These are phyloP conservation scores for Furnarius figulus DNA, from an alignment of 2,113 vertebrate species.

Conservation along the genomic window DNA sequence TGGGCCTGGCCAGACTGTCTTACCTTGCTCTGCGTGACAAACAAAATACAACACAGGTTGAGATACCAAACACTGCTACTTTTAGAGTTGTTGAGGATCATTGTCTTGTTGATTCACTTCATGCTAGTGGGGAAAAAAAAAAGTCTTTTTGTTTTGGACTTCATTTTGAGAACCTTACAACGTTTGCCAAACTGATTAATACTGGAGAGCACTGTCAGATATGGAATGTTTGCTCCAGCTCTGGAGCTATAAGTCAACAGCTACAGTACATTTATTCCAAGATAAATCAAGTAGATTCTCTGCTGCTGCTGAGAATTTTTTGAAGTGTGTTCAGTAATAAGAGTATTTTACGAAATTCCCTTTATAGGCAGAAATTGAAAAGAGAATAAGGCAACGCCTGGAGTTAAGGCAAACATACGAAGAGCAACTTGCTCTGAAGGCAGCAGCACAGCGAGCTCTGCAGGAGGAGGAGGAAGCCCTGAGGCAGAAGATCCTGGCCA, in stretches of 20 bases:
- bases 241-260: not conserved
- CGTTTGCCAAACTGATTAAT: not conserved
- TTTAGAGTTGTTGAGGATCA: not conserved
- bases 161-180: not conserved
- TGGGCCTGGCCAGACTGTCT: not conserved
- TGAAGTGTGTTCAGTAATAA: not conserved
- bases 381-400: constrained; percentile 81
- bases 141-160: not conserved
- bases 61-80: not conserved
- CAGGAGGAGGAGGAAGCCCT: constrained; percentile 85
- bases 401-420: constrained; percentile 80
- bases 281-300: not conserved
- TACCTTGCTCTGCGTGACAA: not conserved
- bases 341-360: not conserved
- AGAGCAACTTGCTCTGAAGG: constrained; percentile 85
- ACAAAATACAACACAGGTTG: not conserved
- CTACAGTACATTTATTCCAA: not conserved
- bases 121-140: not conserved
- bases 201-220: not conserved
- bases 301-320: not conserved
- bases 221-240: not conserved
- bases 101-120: not conserved
- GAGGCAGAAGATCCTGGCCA: constrained; percentile 81
- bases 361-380: constrained; percentile 85
- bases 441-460: constrained; percentile 70